A percentile compares a stretch with the other conserved stretches of the same genome.
These are phyloP conservation scores for Phortica okadai DNA, from an alignment of 2,888 invertebrate species.

Conservation along the genomic window DNA sequence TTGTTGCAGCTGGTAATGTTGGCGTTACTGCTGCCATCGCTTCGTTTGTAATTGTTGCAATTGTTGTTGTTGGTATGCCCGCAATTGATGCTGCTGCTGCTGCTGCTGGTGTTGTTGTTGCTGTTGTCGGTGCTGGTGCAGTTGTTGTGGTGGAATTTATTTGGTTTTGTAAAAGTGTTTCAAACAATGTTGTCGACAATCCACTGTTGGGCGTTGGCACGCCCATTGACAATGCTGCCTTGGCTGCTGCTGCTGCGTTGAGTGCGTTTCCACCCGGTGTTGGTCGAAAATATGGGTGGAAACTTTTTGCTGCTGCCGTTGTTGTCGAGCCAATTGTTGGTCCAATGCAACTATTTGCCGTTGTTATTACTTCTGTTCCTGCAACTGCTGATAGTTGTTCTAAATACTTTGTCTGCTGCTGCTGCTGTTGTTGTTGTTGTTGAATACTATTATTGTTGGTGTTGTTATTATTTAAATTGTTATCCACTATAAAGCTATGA, in stretches of 20 bases:
- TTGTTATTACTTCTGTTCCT: slow-evolving; percentile 25
- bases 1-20: slow-evolving; percentile 44
- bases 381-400: slow-evolving; percentile 45
- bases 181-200: slow-evolving; percentile 68
- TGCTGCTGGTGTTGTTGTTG: slow-evolving; percentile 41
- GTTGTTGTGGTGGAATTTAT: slow-evolving; percentile 70
- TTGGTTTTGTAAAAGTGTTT: slow-evolving; percentile 72
- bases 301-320: slow-evolving; percentile 66
- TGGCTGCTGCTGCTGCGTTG: neutral
- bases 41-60: slow-evolving; percentile 40
- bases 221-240: slow-evolving; percentile 20
- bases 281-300: slow-evolving; percentile 70
- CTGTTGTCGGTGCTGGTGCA: slow-evolving; percentile 40
- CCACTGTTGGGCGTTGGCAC: slow-evolving; percentile 11
- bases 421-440: slow-evolving; percentile 50
- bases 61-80: slow-evolving; percentile 35
- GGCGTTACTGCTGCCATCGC: slow-evolving; percentile 40
- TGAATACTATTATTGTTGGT: slow-evolving; percentile 59
- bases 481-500: slow-evolving; percentile 50
- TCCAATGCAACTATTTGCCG: slow-evolving; percentile 22
- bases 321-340: slow-evolving; percentile 43
- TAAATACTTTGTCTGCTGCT: slow-evolving; percentile 60
- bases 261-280: slow-evolving; percentile 27
- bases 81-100: slow-evolving; percentile 36
- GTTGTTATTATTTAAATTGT: slow-evolving; percentile 67